Base-by-base conservation (phyloP, 2,797 vertebrate species). In the Lepus townsendii region DNA sequence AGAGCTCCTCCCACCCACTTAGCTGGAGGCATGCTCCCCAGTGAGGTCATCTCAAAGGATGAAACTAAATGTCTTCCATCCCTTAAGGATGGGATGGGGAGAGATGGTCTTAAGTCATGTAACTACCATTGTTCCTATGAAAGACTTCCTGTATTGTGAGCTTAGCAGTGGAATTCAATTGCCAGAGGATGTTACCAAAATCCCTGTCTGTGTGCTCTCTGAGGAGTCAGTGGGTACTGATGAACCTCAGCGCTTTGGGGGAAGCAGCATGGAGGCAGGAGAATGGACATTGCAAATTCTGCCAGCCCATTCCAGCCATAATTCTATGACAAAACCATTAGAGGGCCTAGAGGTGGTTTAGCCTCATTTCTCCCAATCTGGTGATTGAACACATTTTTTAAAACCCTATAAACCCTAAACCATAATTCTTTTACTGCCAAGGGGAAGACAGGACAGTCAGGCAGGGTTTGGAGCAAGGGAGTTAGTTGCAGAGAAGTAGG, bases 341-440 rank as follows among this genome's bases (percentile, higher is more conserved):
- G 83, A 87, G 84, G 60, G 54, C 88, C 77, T 90, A 96, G 77
- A 96, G 91, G 88, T 84, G 66, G 76, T 77, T 93, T 96, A 92
- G 92, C 95, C 93, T 95, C 94, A 72, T 91, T 95, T 95, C 95
- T 95, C 73, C 89, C 95, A 93, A 79, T 92, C 80, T 90, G 89
- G 88, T 95, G 95, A 96, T 92, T 88, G 94, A 96, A 95, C 76
- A 96, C 93, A 86, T 93, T 96, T 95, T 95, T 93, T 22, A 66
- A 96, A 94, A 89, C 72, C 80, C 96, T 91, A 69, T 96, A 96
- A 97, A 96, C 90, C 88, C 72, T 24, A 91, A 95, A 42, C 94
- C 79, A 75, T 97, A 94, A 96, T 91, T 97, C 88, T 96, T 97
- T 95, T 93, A 94, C 95, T 94, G 86, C 92, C 90, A 90, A 90